Evolutionary conservation across 1,140 invertebrate species (phyloP), one percentile per base, ranked within the genome.

Genomic region (Sipha flava): DNA sequence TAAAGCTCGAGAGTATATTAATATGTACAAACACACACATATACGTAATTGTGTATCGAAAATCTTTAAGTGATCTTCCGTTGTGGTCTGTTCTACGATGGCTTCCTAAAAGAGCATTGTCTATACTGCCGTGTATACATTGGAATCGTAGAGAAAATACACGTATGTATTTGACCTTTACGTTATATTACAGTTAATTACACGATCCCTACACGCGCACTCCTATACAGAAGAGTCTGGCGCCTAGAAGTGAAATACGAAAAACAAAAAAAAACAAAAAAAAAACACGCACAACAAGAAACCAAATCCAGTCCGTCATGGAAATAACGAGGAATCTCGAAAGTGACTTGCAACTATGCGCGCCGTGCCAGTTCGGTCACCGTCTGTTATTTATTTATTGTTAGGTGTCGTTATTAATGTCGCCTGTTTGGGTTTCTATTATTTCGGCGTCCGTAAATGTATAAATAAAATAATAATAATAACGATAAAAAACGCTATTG

Each of bases 351-450:
- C 73, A 43, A 75, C 49, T 75, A 77, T 57, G 23, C 6, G 2
- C 49, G 43, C 43, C 34, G 14, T 43, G 52, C 21, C 73, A 57
- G 73, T 77, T 59, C 73, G 73, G 73, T 77, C 73, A 26, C 73
- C 73, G 73, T 77, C 73, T 77, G 73, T 77, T 77, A 77, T 77
- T 77, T 77, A 77, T 77, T 77, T 77, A 77, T 77, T 77, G 73
- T 77, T 77, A 77, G 73, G 73, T 77, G 73, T 77, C 73, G 73
- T 77, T 57, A 57, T 77, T 77, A 77, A 77, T 77, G 73, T 77
- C 73, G 73, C 73, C 73, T 29, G 52, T 77, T 77, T 57, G 73
- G 73, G 73, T 77, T 77, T 77, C 73, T 77, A 77, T 77, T 77
- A 77, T 77, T 77, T 77, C 73, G 34, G 40, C 34, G 70, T 37